phyloP scores from a whole-genome alignment of 2,888 invertebrate species.

The Nasonia oneida region DNA sequence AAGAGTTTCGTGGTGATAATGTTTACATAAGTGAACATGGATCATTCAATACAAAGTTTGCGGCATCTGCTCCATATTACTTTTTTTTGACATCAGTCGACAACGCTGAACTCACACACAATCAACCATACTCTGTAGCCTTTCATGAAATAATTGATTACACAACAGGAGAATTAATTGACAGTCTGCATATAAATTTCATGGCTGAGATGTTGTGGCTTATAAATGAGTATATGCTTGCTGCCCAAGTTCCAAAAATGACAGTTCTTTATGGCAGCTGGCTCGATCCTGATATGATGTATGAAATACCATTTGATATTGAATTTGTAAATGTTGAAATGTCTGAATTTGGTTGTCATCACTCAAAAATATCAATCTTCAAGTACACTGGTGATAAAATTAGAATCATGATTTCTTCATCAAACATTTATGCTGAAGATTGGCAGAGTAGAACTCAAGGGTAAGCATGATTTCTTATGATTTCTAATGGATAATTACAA shows the following conservation, averaged over 20 bases:
- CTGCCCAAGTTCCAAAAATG: slow-evolving; percentile 84
- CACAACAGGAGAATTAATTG: slow-evolving; percentile 87
- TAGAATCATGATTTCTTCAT: slow-evolving; percentile 93
- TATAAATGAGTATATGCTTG: slow-evolving; percentile 90
- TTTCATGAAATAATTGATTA: slow-evolving; percentile 89
- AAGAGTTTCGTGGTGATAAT: slow-evolving; percentile 75
- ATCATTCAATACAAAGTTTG: slow-evolving; percentile 85
- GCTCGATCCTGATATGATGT: slow-evolving; percentile 46
- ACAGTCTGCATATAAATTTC: slow-evolving; percentile 92
- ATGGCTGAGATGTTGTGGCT: slow-evolving; percentile 96
- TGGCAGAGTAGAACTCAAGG: slow-evolving; percentile 98
- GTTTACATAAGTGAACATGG: slow-evolving; percentile 82
- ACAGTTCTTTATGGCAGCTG: slow-evolving; percentile 66
- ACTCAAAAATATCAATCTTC: slow-evolving; percentile 90
- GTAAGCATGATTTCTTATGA: slow-evolving; percentile 76
- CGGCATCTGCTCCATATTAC: slow-evolving; percentile 85
- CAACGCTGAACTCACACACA: slow-evolving; percentile 83
- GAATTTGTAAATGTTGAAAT: slow-evolving; percentile 67
- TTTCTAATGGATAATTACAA: neutral
- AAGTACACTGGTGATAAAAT: slow-evolving; percentile 90
- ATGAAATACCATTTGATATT: slow-evolving; percentile 67
- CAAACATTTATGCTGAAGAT: slow-evolving; percentile 93
- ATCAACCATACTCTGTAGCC: slow-evolving; percentile 84
- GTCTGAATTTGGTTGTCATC: slow-evolving; percentile 71
- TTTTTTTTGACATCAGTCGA: slow-evolving; percentile 88